Evolutionary conservation across 2,797 vertebrate genomes (phyloP).

Genomic region (Threskiornis aethiopicus): DNA sequence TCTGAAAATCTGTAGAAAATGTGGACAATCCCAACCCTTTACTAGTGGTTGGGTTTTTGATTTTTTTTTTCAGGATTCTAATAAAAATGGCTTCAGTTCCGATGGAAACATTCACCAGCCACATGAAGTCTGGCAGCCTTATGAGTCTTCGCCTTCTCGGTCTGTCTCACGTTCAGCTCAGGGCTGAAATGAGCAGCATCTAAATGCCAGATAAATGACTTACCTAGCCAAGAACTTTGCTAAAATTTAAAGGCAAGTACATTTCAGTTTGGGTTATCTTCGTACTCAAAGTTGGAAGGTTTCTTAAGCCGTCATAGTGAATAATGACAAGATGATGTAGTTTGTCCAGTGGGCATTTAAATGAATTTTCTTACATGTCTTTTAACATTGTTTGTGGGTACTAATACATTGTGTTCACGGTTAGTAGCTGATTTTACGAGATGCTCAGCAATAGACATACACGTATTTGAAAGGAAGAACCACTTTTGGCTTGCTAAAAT

Average conservation of each 20-base stretch:
- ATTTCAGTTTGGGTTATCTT: neutral
- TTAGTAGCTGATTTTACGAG: neutral
- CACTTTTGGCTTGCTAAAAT: neutral
- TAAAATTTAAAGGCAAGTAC: neutral
- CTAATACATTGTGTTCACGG: neutral
- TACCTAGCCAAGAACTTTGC: neutral
- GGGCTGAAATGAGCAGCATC: neutral
- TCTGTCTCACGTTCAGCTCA: neutral
- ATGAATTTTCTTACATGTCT: neutral
- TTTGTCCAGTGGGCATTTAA: neutral
- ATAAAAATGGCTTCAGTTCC: neutral
- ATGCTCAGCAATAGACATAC: neutral
- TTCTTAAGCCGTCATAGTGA: neutral
- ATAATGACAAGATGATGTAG: neutral
- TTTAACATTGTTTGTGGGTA: neutral
- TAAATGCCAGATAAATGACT: neutral
- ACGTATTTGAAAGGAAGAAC: neutral
- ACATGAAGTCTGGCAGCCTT: neutral
- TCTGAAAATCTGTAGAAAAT: neutral
- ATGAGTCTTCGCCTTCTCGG: neutral
- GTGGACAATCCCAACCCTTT: neutral
- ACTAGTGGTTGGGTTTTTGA: fast-evolving
- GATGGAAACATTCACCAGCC: neutral
- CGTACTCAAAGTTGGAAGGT: neutral
- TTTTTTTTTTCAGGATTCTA: neutral